Percentiles rank a stretch among this genome's conserved stretches.
Evolutionary conservation across 2,113 vertebrate species (phyloP).

Genomic region (Nothoprocta pentlandii): DNA sequence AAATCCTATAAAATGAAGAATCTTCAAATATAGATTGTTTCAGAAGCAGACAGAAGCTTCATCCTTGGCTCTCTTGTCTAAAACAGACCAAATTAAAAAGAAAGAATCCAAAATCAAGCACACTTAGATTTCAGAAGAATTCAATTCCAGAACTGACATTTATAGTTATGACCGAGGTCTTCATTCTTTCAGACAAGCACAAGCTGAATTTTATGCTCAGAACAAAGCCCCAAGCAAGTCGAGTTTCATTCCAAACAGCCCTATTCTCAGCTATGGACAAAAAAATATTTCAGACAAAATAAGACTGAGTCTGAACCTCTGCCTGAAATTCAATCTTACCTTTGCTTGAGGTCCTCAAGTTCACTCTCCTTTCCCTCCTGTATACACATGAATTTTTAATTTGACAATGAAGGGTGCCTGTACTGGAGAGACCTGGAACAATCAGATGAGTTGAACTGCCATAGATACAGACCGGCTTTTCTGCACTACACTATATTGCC

Average conservation of each 20-base stretch:
- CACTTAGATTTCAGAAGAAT: not conserved
- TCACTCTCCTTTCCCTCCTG: not conserved
- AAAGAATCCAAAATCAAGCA: not conserved
- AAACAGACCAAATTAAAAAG: not conserved
- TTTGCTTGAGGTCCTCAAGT: constrained; percentile 16
- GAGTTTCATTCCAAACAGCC: not conserved
- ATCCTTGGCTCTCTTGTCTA: not conserved
- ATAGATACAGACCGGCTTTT: constrained; percentile 5
- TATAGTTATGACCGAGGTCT: not conserved
- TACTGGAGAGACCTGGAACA: constrained; percentile 10
- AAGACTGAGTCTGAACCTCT: not conserved
- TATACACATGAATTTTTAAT: not conserved
- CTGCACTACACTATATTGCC: constrained; percentile 2
- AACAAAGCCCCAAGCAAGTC: not conserved
- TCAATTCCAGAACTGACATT: not conserved
- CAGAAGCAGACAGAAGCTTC: not conserved
- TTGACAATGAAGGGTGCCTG: not conserved
- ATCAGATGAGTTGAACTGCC: not conserved
- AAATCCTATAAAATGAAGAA: not conserved
- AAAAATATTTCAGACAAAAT: not conserved
- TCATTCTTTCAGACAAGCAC: not conserved
- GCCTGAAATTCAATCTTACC: not conserved
- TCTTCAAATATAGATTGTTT: not conserved
- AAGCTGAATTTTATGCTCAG: not conserved
- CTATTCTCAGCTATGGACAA: not conserved